These are phyloP conservation scores for Spatulosminthurus flaviceps DNA, from an alignment of 2,888 invertebrate species.

Conservation along the genomic window DNA sequence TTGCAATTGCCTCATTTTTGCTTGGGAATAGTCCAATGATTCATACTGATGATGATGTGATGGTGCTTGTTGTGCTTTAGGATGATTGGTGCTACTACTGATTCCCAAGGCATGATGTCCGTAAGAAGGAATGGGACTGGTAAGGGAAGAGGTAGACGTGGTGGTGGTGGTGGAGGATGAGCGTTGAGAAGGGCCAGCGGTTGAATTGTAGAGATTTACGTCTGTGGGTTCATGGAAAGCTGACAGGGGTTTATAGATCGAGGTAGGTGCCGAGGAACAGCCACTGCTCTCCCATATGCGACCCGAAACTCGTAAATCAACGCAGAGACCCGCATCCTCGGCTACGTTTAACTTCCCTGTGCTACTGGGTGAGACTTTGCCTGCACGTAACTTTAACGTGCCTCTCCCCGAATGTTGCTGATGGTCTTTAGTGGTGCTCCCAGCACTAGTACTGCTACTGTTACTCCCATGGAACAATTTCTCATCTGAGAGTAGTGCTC, in stretches of 20 bases:
- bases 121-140: conserved; percentile 12
- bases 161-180: conserved; percentile 51
- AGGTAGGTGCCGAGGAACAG: conserved; percentile 60
- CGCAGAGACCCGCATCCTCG: conserved; percentile 59
- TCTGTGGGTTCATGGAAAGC: conserved; percentile 64
- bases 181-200: conserved; percentile 47
- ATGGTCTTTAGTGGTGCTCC: conserved; percentile 45
- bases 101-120: conserved; percentile 17
- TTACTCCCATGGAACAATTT: conserved; percentile 52
- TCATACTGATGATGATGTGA: conserved; percentile 20
- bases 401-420: no score
- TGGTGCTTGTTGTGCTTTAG: background rate
- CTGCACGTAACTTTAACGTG: conserved; percentile 24
- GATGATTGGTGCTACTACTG: background rate
- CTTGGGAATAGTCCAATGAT: conserved; percentile 37
- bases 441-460: conserved; percentile 35
- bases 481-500: conserved; percentile 52
- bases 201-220: conserved; percentile 63
- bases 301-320: conserved; percentile 64
- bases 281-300: conserved; percentile 62
- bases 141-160: conserved; percentile 48
- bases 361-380: conserved; percentile 19
- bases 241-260: conserved; percentile 64
- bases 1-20: background rate
- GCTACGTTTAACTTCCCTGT: conserved; percentile 11